A percentile compares a stretch with the other conserved stretches of the same genome.
Evolutionary conservation across 2,113 vertebrate genomes (phyloP).

Genomic region (Phyllostomus discolor): DNA sequence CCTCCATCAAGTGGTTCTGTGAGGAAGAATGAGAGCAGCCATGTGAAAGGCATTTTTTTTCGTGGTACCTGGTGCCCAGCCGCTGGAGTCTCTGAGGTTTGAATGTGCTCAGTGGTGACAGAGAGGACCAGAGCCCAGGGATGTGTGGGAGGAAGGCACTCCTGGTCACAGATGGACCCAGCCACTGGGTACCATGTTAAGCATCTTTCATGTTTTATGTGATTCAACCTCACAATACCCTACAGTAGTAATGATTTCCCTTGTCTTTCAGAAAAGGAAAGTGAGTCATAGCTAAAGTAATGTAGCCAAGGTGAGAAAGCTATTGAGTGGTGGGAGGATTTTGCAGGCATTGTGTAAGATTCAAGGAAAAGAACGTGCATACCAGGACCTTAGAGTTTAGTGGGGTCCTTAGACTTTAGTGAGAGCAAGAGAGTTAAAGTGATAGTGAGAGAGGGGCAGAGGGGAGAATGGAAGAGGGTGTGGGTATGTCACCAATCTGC

Average conservation of each 20-base stretch:
- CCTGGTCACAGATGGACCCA: accelerated
- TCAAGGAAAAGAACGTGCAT: background rate
- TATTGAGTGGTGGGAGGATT: background rate
- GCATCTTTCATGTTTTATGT: background rate
- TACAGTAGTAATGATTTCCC: background rate
- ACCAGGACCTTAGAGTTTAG: background rate
- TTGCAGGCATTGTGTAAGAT: background rate
- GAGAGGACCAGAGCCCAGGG: background rate
- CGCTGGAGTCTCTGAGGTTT: background rate
- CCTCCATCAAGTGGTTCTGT: background rate
- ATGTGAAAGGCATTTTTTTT: background rate
- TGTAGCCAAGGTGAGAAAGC: background rate
- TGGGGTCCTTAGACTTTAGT: background rate
- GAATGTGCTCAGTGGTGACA: background rate
- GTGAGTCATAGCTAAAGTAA: background rate
- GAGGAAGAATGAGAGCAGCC: background rate
- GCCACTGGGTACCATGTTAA: background rate
- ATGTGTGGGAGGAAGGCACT: background rate
- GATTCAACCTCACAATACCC: background rate
- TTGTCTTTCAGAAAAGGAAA: background rate
- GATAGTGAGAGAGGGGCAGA: background rate
- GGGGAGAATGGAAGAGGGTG: background rate
- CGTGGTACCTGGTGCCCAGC: background rate
- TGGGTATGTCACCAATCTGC: too few species aligned
- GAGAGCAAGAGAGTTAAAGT: background rate